phyloP scores from a whole-genome alignment of 1,140 invertebrate genomes.

The Coboldia fuscipes region DNA sequence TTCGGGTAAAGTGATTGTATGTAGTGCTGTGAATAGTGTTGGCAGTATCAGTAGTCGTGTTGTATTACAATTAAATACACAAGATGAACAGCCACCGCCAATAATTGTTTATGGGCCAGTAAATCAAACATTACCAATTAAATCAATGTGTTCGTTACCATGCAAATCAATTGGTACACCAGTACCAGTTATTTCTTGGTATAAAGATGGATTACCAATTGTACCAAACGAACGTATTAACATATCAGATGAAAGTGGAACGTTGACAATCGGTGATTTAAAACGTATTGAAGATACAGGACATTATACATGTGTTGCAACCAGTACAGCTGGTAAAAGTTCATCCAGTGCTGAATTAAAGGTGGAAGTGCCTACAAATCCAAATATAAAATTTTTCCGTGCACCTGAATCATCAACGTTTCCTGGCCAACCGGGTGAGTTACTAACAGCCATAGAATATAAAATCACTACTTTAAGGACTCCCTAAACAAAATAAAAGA shows the following conservation, averaged over 20 bases:
- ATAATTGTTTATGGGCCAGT: constrained; percentile 70
- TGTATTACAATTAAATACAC: constrained; percentile 50
- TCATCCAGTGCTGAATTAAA: constrained; percentile 62
- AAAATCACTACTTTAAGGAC: too few relatives aligned
- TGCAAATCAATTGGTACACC: constrained; percentile 57
- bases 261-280: constrained; percentile 53
- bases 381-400: constrained; percentile 61
- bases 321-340: constrained; percentile 61
- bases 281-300: constrained; percentile 45
- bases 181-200: constrained; percentile 61
- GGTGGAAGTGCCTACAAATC: constrained; percentile 60
- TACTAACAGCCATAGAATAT: too few relatives aligned
- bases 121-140: constrained; percentile 69
- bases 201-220: constrained; percentile 51
- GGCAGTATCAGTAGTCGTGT: constrained; percentile 57
- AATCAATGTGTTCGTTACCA: constrained; percentile 50
- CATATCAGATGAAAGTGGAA: constrained; percentile 42
- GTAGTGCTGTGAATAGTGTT: constrained; percentile 60
- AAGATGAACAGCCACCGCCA: constrained; percentile 62
- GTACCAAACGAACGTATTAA: constrained; percentile 34
- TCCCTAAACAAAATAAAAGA: too few relatives aligned
- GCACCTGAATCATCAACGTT: constrained; percentile 49
- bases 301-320: constrained; percentile 63
- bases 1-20: constrained; percentile 44
- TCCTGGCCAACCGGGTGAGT: constrained; percentile 45